A percentile compares a stretch with the other conserved stretches of the same genome.
Evolutionary conservation across 2,113 vertebrate genomes (phyloP).

Genomic region (Physeter macrocephalus): DNA sequence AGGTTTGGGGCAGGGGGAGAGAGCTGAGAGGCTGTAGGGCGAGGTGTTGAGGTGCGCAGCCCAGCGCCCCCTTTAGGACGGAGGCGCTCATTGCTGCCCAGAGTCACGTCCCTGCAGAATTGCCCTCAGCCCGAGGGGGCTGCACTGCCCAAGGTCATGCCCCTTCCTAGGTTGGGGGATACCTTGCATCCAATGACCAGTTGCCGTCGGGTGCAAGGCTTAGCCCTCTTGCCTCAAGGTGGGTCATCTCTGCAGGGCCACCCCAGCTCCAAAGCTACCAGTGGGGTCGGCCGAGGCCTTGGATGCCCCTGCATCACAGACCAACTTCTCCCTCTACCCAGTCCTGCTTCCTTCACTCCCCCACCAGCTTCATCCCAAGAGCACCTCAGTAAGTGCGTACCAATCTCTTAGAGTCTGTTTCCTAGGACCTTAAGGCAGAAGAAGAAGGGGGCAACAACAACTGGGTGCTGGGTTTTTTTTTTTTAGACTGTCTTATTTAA

Average conservation of each 20-base stretch:
- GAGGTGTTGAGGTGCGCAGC: too few relatives aligned
- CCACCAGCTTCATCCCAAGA: neutral
- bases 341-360: neutral
- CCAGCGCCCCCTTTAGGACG: neutral
- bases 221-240: neutral
- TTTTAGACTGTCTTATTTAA: neutral
- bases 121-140: neutral
- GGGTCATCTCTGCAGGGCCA: neutral
- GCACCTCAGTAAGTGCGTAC: neutral
- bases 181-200: neutral
- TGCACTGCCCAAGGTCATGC: fast-evolving
- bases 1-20: neutral
- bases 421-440: neutral
- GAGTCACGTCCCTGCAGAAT: too few relatives aligned
- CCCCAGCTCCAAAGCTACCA: neutral
- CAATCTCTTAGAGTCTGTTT: neutral
- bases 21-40: neutral
- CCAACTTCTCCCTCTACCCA: neutral
- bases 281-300: neutral
- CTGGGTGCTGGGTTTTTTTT: neutral
- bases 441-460: neutral
- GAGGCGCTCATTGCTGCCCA: neutral
- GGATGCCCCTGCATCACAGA: too few relatives aligned
- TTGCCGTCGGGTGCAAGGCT: neutral
- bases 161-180: too few relatives aligned